Evolutionary conservation across 2,797 vertebrate species (phyloP), one percentile per base, ranked within the genome.

Genomic region (Xiphorhynchus erythropygius): DNA sequence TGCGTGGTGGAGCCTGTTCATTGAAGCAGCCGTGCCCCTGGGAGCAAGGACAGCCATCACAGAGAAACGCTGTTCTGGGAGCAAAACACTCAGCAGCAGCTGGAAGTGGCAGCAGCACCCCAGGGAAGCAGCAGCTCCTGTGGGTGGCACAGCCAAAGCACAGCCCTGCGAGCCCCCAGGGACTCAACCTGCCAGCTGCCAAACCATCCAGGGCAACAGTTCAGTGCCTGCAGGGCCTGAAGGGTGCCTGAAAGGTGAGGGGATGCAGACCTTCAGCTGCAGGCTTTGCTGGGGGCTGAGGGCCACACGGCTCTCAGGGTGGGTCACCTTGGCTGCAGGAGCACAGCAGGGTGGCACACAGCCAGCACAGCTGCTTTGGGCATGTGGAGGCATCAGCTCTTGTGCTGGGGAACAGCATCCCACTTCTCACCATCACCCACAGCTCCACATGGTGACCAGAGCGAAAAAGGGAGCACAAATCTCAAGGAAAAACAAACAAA

Each of bases 1-100:
- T 17, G n/a, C 0, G 0, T 1, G 33, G 35, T 3, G 5, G 24
- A 42, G 27, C 44, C 53, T 21, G 32, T 18, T 37, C 30, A 13
- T 2, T 0, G 2, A 56, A 62, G 49, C 46, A 71, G n/a, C 39
- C 0, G 0, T 18, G 46, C 2, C 73, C 6, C 47, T 9, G 18
- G 27, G 23, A 67, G 14, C 59, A 19, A 25, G 33, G 32, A 5
- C 56, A n/a, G 53, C 37, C 22, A 7, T 1, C 32, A 9, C 2
- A 0, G n/a, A 70, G 32, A 30, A 68, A 41, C 0, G 0, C 27
- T 23, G 33, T 5, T 53, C 28, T 0, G 0, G 32, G 18, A 90
- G 35, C 16, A 41, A 46, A 70, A 17, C 1, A 4, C 21, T 19
- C 11, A 18, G 27, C 13, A 4, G 30, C 47, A 56, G n/a, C 28